Evolutionary conservation across 2,797 vertebrate species (phyloP).

Genomic region (Cossypha heuglini): DNA sequence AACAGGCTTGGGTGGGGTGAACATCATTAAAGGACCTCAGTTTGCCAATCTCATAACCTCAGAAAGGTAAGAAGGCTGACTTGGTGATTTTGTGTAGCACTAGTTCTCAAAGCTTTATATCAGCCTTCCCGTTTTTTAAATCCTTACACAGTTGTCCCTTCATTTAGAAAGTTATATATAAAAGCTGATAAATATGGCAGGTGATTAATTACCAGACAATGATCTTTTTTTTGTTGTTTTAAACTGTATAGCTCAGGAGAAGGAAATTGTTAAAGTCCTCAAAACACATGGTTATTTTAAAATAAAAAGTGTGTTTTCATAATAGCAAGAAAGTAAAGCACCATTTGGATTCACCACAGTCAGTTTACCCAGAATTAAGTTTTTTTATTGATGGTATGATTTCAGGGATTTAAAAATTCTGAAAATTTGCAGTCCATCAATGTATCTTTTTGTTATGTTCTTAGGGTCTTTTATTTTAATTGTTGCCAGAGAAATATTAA

Average conservation of each 20-base stretch:
- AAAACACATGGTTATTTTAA: background rate
- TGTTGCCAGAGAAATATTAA: background rate
- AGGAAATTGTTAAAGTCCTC: background rate
- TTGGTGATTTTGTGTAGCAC: background rate
- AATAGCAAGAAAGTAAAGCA: background rate
- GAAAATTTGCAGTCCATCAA: background rate
- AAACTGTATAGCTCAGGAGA: background rate
- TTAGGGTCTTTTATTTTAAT: background rate
- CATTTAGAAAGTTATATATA: background rate
- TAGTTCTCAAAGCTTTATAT: background rate
- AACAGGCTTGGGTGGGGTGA: slow-evolving; percentile 60
- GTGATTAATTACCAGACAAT: background rate
- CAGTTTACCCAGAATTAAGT: background rate
- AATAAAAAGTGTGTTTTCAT: background rate
- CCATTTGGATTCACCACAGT: background rate
- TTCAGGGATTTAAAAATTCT: background rate
- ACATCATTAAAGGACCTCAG: slow-evolving; percentile 8
- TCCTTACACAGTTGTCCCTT: background rate
- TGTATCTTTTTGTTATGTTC: background rate
- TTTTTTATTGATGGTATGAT: background rate
- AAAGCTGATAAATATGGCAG: background rate
- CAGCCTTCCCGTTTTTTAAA: background rate
- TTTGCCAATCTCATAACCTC: background rate
- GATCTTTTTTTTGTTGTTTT: background rate
- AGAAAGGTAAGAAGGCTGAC: slow-evolving; percentile 19